A percentile compares a stretch with the other conserved stretches of the same genome.
These are phyloP conservation scores for Notoglanidium macrostoma DNA, from an alignment of 2,797 vertebrate genomes.

Conservation along the genomic window DNA sequence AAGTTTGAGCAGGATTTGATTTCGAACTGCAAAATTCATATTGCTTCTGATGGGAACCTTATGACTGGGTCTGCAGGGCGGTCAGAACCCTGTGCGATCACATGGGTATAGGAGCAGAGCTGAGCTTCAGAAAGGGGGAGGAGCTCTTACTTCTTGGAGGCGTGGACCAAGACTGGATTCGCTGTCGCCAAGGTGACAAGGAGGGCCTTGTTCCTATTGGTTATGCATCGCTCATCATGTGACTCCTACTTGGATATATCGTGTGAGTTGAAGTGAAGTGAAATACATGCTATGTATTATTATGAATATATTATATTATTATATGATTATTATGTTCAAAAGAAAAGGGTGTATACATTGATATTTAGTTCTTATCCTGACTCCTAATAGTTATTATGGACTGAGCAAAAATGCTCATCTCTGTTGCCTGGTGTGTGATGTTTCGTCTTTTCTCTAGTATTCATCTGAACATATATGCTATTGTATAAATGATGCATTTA, in stretches of 20 bases:
- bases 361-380: conserved; percentile 7
- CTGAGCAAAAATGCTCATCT: conserved; percentile 71
- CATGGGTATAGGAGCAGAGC: conserved; percentile 70
- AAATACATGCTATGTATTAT: conserved; percentile 47
- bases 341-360: neutral
- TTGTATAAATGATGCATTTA: conserved; percentile 60
- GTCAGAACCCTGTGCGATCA: conserved; percentile 90
- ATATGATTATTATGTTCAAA: conserved; percentile 54
- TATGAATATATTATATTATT: conserved; percentile 28
- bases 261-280: conserved; percentile 37
- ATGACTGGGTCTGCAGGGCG: conserved; percentile 72
- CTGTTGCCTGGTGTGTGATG: conserved; percentile 71
- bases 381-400: conserved; percentile 72
- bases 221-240: conserved; percentile 92
- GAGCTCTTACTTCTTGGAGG: conserved; percentile 83
- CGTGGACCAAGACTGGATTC: conserved; percentile 92
- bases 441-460: conserved; percentile 68
- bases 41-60: neutral
- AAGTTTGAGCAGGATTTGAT: neutral
- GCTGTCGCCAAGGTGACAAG: conserved; percentile 83
- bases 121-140: conserved; percentile 91
- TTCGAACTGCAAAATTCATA: neutral
- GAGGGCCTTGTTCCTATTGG: conserved; percentile 92
- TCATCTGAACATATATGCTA: conserved; percentile 48
- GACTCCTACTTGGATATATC: conserved; percentile 62